Evolutionary conservation across 2,113 vertebrate species (phyloP), one percentile per base, ranked within the genome.

Genomic region (Setophaga petechia): DNA sequence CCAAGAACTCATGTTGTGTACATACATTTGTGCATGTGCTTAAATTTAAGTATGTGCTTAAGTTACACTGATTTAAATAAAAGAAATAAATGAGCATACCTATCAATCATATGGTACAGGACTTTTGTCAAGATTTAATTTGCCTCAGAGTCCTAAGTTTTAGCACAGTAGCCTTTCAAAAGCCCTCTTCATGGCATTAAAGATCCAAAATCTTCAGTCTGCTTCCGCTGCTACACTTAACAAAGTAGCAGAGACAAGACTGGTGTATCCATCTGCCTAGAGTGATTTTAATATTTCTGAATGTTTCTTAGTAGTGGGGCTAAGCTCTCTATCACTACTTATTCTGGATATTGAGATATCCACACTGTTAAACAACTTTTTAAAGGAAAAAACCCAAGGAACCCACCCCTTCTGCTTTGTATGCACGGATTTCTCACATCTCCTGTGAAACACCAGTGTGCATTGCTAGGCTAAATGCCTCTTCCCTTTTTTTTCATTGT

Each of bases 401-500:
- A 12, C 2, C 5, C 9, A 31, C 5, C 9, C 3, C 51, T 87
- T 93, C 89, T 93, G 41, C 73, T 97, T 87, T 91, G 78, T 59
- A 39, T 65, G 54, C 13, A 57, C 76, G 84, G 84, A 80, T 94
- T 90, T 94, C 35, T 35, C 5, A 0, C 86, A 58, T 72, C 51
- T 77, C 67, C 55, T 19, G 3, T 15, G 7, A 80, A 25, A 89
- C 21, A n/a, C 27, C 16, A 33, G 30, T 0, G 0, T 80, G n/a
- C 91, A 95, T 94, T 82, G 72, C 44, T 57, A 27, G 67, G 79
- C 82, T 93, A 87, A 89, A 85, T 94, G 35, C 73, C 37, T 61
- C 2, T 57, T 89, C 49, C 86, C 65, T 95, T 86, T 86, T 86
- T 49, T 57, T 94, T 95, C 54, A 76, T 93, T 95, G 93, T 55